phyloP scores from a whole-genome alignment of 2,113 vertebrate genomes.

The Forbesichthys agassizii region DNA sequence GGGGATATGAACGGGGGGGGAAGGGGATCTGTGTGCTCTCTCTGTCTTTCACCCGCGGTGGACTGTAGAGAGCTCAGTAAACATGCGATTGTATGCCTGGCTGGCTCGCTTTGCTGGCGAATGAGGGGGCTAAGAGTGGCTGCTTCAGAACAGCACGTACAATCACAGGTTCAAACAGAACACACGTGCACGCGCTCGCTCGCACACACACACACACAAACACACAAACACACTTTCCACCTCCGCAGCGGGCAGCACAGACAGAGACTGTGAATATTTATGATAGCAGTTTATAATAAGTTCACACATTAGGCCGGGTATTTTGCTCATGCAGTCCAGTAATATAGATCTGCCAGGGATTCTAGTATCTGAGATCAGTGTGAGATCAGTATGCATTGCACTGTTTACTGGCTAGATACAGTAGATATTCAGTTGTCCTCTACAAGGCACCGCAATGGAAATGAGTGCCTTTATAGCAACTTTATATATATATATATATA shows the following conservation, averaged over 20 bases:
- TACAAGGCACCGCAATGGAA: not conserved
- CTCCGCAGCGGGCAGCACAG: constrained; percentile 62
- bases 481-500: no score
- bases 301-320: constrained; percentile 33
- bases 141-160: constrained; percentile 63
- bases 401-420: no score
- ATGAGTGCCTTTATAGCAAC: not conserved
- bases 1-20: constrained; percentile 3
- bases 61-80: constrained; percentile 31
- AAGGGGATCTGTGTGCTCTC: constrained; percentile 15
- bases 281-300: constrained; percentile 47
- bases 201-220: constrained; percentile 4
- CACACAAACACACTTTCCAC: constrained; percentile 50
- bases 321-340: constrained; percentile 28
- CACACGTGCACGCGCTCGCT: constrained; percentile 12
- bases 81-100: constrained; percentile 38
- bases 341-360: constrained; percentile 21
- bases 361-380: constrained; percentile 38
- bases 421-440: not conserved
- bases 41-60: constrained; percentile 31
- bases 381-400: constrained; percentile 39
- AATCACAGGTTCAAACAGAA: constrained; percentile 52
- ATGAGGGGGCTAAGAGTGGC: constrained; percentile 57
- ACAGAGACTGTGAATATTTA: constrained; percentile 63
- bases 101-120: constrained; percentile 40